Conservation (phyloP, 2,797 vertebrate species). For the Notamacropus eugenii region DNA sequence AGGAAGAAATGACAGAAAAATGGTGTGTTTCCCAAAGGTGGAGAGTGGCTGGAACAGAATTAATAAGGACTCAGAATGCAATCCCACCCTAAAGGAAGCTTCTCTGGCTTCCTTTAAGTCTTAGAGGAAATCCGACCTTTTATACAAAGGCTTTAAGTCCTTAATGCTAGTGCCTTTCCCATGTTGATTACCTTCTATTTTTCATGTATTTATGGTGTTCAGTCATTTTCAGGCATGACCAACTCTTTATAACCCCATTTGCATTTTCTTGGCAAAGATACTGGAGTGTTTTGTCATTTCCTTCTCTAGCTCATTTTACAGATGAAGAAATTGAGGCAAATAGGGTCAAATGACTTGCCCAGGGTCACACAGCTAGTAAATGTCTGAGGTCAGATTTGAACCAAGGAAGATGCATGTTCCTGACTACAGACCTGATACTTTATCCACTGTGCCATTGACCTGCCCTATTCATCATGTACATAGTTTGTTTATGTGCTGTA, state of each 20-base stretch:
- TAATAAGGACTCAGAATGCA: neutral
- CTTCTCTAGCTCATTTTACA: neutral
- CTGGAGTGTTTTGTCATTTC: neutral
- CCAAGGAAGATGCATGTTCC: neutral
- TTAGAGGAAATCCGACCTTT: neutral
- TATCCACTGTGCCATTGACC: too few relatives aligned
- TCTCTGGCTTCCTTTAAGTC: neutral
- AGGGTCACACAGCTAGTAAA: neutral
- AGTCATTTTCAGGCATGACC: too few relatives aligned
- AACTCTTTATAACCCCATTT: neutral
- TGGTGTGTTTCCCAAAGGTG: neutral
- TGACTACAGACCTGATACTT: too few relatives aligned
- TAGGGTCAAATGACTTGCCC: neutral
- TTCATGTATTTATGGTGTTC: neutral
- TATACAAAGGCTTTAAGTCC: neutral
- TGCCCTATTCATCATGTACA: too few relatives aligned
- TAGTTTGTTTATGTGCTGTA: neutral
- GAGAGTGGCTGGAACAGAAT: neutral
- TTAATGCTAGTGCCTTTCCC: neutral
- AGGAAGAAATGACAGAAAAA: neutral
- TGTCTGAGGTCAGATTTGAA: neutral
- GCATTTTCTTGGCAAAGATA: neutral
- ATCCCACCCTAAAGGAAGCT: neutral
- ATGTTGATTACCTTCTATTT: neutral
- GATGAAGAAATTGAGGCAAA: neutral